A percentile compares a stretch with the other conserved stretches of the same genome.
Evolutionary conservation across 2,113 vertebrate species (phyloP).

Genomic region (Genyomyrus donnyi): DNA sequence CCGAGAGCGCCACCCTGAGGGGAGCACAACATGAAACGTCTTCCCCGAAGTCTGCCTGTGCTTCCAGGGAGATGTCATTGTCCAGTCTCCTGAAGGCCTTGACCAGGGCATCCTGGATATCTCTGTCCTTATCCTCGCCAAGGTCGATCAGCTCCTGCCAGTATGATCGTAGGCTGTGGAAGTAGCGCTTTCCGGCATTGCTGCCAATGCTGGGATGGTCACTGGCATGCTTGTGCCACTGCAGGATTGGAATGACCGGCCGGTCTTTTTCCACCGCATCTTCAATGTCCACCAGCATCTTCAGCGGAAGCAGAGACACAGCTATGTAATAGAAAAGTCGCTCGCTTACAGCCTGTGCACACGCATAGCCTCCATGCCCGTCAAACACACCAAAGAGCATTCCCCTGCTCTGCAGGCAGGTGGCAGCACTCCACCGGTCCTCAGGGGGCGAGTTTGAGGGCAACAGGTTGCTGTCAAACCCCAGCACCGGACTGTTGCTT

Average conservation of each 20-base stretch:
- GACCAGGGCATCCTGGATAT: conserved; percentile 33
- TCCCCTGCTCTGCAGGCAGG: conserved; percentile 44
- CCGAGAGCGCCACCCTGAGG: conserved; percentile 49
- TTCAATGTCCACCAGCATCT: conserved; percentile 46
- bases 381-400: conserved; percentile 54
- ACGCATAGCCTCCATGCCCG: conserved; percentile 46
- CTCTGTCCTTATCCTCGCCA: conserved; percentile 22
- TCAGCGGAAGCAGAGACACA: conserved; percentile 42
- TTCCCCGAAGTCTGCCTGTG: conserved; percentile 47
- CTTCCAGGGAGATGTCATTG: conserved; percentile 53
- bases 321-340: conserved; percentile 54
- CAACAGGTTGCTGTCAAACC: conserved; percentile 56
- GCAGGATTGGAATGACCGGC: conserved; percentile 41
- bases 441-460: conserved; percentile 48
- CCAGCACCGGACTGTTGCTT: conserved; percentile 34
- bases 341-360: conserved; percentile 51
- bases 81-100: conserved; percentile 51
- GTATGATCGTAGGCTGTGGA: conserved; percentile 51
- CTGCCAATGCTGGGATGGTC: conserved; percentile 27
- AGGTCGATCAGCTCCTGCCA: conserved; percentile 53
- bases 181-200: conserved; percentile 34
- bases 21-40: conserved; percentile 31
- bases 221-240: conserved; percentile 49
- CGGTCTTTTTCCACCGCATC: conserved; percentile 45
- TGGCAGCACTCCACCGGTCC: conserved; percentile 51